Conservation (phyloP, 2,113 vertebrate species). For the Pachypanchax playfairii region DNA sequence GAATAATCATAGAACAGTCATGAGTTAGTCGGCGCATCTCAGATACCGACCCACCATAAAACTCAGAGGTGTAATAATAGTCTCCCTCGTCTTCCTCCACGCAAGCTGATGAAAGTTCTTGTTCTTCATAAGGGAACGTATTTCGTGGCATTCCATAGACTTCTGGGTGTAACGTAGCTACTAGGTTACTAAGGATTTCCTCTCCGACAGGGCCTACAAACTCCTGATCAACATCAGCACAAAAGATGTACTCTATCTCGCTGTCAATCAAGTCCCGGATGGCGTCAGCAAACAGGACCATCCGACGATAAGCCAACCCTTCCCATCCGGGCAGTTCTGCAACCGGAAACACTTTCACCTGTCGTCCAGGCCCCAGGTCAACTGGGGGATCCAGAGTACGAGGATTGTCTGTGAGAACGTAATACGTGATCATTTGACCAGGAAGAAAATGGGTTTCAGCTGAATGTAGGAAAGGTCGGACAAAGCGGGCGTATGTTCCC, state of each 20-base stretch:
- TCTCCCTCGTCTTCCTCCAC: slow-evolving; percentile 74
- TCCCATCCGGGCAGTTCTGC: slow-evolving; percentile 75
- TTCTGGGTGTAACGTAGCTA: slow-evolving; percentile 77
- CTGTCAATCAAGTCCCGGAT: slow-evolving; percentile 53
- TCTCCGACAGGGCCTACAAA: slow-evolving; percentile 75
- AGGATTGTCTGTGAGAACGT: slow-evolving; percentile 80
- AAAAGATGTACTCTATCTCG: slow-evolving; percentile 78
- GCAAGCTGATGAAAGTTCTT: slow-evolving; percentile 64
- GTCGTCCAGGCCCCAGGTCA: slow-evolving; percentile 60
- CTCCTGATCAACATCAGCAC: slow-evolving; percentile 78
- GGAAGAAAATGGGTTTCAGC: slow-evolving; percentile 79
- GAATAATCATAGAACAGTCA: slow-evolving; percentile 73
- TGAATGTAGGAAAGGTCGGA: slow-evolving; percentile 72
- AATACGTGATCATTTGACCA: slow-evolving; percentile 77
- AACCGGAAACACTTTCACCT: slow-evolving; percentile 67
- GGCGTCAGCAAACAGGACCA: slow-evolving; percentile 66
- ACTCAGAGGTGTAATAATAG: slow-evolving; percentile 81
- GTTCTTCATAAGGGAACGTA: slow-evolving; percentile 68
- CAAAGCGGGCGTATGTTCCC: slow-evolving; percentile 77
- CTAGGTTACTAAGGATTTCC: slow-evolving; percentile 77
- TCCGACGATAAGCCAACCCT: slow-evolving; percentile 65
- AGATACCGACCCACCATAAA: slow-evolving; percentile 74
- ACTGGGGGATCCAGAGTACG: slow-evolving; percentile 58
- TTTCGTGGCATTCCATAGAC: slow-evolving; percentile 59
- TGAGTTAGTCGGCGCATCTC: slow-evolving; percentile 70